These are phyloP conservation scores for Poicephalus gulielmi DNA, from an alignment of 2,113 vertebrate species.

Conservation along the genomic window DNA sequence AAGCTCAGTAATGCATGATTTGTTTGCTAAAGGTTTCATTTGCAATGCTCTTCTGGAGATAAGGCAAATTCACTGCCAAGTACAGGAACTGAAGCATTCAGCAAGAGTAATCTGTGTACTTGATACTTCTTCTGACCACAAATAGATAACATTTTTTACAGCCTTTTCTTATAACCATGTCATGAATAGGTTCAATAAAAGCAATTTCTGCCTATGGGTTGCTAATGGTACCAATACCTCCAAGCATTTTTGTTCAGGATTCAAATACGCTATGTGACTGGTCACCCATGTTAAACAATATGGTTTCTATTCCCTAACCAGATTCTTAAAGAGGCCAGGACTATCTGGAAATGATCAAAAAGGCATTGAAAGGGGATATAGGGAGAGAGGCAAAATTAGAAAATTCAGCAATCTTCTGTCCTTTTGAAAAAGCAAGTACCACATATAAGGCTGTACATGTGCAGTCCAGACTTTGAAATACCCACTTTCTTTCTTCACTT, in stretches of 20 bases:
- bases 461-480: background rate
- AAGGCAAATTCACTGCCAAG: background rate
- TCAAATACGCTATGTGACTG: background rate
- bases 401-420: background rate
- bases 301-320: background rate
- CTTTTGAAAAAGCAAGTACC: background rate
- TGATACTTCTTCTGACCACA: constrained; percentile 4
- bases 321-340: background rate
- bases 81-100: background rate
- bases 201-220: background rate
- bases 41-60: background rate
- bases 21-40: background rate
- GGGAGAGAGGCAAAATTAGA: background rate
- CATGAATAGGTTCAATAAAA: background rate
- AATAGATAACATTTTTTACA: background rate
- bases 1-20: background rate
- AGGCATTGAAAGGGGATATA: background rate
- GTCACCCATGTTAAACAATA: background rate
- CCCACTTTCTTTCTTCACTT: fast-evolving
- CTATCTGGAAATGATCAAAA: background rate
- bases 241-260: background rate
- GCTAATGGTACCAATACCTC: background rate
- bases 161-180: background rate
- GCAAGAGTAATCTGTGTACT: background rate
- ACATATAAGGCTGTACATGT: background rate